Base-by-base conservation (phyloP, 2,888 invertebrate genomes). In the Torymus tubicola region DNA sequence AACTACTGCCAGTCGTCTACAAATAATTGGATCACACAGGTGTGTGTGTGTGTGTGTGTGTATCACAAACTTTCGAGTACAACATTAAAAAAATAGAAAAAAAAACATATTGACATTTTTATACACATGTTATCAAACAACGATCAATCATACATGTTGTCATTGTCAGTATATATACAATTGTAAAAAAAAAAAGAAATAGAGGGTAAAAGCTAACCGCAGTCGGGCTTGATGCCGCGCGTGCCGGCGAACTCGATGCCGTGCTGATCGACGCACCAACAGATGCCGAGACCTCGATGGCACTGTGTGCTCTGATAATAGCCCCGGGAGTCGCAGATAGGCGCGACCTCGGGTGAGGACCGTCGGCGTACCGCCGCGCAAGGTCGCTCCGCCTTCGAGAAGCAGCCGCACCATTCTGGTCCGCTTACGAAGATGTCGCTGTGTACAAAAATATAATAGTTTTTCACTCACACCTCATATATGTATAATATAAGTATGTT, bases 261-360 rank as follows among this genome's bases (percentile, higher is more conserved):
- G 91, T 97, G 97, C 90, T 96, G 94, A 92, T 97, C 97, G 85
- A 97, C 97, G 92, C 97, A 97, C 97, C 97, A 97, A 92, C 97
- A 97, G 90, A 96, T 95, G 81, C 95, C 96, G 72, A 96, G 95
- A 83, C 96, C 95, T 85, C 94, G 94, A 92, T 97, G 96, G 91
- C 97, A 97, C 91, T 97, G 97, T 82, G 95, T 95, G 87, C 96
- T 93, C 85, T 95, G 94, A 92, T 96, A 97, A 92, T 94, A 97
- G 83, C 97, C 97, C 91, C 96, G 95, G 85, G 94, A 93, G 92
- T 97, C 97, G 92, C 97, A 97, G 84, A 93, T 91, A 11, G 93
- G 93, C 65, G 90, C 90, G 63, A 94, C 92, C 88, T 95, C 94
- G 86, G 93, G 93, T 82, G 93, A 94, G 88, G 94, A 95, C 93